Evolutionary conservation across 1,140 invertebrate species (phyloP), one percentile per base, ranked within the genome.

Genomic region (Brachionus angularis): DNA sequence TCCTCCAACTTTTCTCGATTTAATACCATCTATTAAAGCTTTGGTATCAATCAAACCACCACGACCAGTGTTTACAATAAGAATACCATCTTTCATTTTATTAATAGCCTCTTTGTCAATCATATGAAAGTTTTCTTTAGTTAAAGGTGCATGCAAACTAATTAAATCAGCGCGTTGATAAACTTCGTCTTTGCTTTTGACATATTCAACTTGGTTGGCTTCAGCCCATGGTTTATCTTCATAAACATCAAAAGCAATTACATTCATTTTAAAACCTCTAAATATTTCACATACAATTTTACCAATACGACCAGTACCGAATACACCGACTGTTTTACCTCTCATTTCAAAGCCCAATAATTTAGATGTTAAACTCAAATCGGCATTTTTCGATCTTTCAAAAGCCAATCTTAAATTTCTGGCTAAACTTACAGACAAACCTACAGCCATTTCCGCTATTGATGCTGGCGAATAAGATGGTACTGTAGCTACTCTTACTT

Each of bases 221-320:
- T 23, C 42, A 18, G 44, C 47, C 18, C 42, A 46, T 23, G 49
- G 18, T 50, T 69, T 46, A 33, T 69, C 44, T 25, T 47, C 42
- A 47, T 49, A 69, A 18, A 69, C 44, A 69, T 69, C 62, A 25
- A 47, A 69, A 8, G 62, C 62, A 47, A 69, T 47, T 12, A 69
- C 62, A 47, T 69, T 69, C 31, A 46, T 47, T 31, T 46, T 46
- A 36, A 69, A 69, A n/a, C 62, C 62, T 2, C 31, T 18, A 18
- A 69, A 69, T 3, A 69, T 69, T 36, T 49, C 29, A 8, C 42
- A 47, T 31, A 46, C 62, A 21, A 46, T 50, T 39, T 49, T 69
- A 16, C 62, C 62, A 34, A 69, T 69, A 14, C 47, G 31, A 29
- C 62, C 62, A 23, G 62, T 69, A 12, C 62, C 62, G 27, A 69